These are phyloP conservation scores for Drosophila paulistorum DNA, from an alignment of 1,140 invertebrate species.

Conservation along the genomic window DNA sequence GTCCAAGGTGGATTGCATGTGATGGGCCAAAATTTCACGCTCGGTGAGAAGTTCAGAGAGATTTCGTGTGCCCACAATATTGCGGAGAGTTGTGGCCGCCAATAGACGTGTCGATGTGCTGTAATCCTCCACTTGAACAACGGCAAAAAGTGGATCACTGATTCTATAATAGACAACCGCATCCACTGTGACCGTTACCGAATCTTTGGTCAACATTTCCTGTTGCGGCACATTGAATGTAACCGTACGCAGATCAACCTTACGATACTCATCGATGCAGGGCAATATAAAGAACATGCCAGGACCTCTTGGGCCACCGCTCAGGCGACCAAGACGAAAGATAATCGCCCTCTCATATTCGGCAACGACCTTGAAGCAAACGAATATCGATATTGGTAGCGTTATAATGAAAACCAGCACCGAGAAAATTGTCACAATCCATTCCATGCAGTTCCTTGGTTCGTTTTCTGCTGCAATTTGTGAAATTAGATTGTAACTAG, in stretches of 20 bases:
- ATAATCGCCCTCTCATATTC: constrained; percentile 95
- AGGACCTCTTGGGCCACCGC: constrained; percentile 85
- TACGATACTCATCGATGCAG: constrained; percentile 94
- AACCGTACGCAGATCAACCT: constrained; percentile 92
- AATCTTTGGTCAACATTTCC: constrained; percentile 94
- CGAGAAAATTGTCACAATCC: constrained; percentile 90
- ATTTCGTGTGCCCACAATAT: constrained; percentile 96
- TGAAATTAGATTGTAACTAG: neutral
- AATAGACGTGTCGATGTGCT: constrained; percentile 91
- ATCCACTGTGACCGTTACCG: constrained; percentile 95
- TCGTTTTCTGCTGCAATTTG: constrained; percentile 84
- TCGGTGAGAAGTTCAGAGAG: constrained; percentile 88
- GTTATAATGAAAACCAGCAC: constrained; percentile 90
- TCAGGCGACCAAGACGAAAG: constrained; percentile 92
- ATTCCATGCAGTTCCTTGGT: constrained; percentile 87
- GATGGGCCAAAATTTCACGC: constrained; percentile 90
- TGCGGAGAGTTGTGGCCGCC: constrained; percentile 93
- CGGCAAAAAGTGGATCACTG: constrained; percentile 90
- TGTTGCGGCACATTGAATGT: constrained; percentile 85
- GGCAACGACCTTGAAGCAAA: constrained; percentile 89
- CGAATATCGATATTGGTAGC: constrained; percentile 92
- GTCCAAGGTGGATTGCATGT: constrained; percentile 74
- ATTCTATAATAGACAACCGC: constrained; percentile 96
- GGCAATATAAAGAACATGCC: constrained; percentile 95
- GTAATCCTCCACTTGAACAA: constrained; percentile 91